These are phyloP conservation scores for Cyrtorhinus lividipennis DNA, from an alignment of 1,140 invertebrate genomes.

Conservation along the genomic window DNA sequence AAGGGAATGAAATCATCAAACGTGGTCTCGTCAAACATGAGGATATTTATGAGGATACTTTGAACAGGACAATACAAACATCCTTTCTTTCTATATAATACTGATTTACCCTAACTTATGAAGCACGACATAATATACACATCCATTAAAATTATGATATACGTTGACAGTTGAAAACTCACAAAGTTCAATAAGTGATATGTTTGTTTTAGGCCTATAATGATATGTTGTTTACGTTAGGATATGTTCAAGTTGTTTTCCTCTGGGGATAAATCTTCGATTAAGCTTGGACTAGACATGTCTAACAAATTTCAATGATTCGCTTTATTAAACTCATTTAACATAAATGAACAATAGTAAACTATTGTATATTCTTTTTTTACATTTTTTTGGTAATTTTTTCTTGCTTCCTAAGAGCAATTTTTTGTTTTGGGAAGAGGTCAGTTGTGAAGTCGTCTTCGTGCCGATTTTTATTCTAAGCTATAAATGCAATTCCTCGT, in stretches of 20 bases:
- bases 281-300: too few species aligned
- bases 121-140: neutral
- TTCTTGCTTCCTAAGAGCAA: neutral
- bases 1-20: neutral
- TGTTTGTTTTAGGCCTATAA: neutral
- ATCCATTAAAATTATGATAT: neutral
- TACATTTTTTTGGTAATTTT: neutral
- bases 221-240: neutral
- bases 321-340: too few species aligned
- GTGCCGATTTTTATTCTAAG: neutral
- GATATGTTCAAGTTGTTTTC: neutral
- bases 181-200: neutral
- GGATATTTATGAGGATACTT: too few species aligned
- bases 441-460: slow-evolving; percentile 7
- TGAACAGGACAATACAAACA: neutral
- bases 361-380: neutral
- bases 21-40: neutral
- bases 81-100: slow-evolving; percentile 5
- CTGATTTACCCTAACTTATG: neutral
- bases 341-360: too few species aligned
- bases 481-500: slow-evolving; percentile 3
- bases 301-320: too few species aligned
- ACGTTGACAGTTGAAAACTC: neutral
- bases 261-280: too few species aligned
- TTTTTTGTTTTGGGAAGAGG: neutral